phyloP scores from a whole-genome alignment of 2,797 vertebrate genomes.

The Carduelis carduelis region DNA sequence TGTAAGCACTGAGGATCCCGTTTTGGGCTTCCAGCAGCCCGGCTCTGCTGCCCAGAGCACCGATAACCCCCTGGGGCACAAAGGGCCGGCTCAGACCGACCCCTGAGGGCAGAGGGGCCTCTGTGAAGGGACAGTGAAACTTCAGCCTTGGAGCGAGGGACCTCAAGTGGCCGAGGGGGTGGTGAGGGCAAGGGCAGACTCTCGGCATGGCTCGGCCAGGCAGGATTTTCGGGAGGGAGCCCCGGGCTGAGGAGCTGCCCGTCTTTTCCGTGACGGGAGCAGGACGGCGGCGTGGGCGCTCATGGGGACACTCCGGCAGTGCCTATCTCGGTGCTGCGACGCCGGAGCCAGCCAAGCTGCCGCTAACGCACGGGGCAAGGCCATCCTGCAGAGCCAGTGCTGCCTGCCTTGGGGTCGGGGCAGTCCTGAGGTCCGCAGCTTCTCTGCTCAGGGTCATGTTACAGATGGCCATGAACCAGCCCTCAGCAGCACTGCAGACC shows the following conservation, averaged over 20 bases:
- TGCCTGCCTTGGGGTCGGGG: accelerated
- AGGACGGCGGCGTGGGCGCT: accelerated
- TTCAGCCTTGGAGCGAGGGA: accelerated
- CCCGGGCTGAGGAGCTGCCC: accelerated
- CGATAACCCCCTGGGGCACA: background rate
- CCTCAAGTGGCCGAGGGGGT: background rate
- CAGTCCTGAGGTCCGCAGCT: background rate
- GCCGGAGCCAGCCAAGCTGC: background rate
- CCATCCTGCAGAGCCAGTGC: accelerated
- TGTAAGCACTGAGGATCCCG: background rate
- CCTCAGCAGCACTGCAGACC: accelerated
- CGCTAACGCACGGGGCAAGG: accelerated
- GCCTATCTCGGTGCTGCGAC: accelerated
- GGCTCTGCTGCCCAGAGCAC: background rate
- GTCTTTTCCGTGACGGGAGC: accelerated
- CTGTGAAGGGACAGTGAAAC: background rate
- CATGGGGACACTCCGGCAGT: accelerated
- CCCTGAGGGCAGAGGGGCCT: background rate
- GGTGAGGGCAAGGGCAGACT: background rate
- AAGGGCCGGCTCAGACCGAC: background rate
- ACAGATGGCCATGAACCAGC: background rate
- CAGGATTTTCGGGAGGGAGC: background rate
- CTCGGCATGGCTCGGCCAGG: accelerated
- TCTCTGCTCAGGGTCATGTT: background rate
- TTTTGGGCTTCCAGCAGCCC: background rate